Base-by-base conservation (phyloP, 2,888 invertebrate species). In the Melieria crassipennis region DNA sequence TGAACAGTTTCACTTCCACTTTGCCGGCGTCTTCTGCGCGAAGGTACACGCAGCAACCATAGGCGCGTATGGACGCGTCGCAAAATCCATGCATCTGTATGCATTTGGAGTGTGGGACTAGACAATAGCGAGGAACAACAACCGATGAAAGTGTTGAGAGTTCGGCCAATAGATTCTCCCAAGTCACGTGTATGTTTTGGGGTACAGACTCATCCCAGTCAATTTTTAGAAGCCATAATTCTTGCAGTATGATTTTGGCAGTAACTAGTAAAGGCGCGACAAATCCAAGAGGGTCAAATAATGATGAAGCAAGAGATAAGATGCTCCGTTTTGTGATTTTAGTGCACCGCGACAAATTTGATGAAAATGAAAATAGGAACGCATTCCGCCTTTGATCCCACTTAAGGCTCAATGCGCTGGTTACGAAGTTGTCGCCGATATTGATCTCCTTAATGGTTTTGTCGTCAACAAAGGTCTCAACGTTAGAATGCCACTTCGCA, bases 51-150 rank as follows among this genome's bases (percentile, higher is more conserved):
- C 69, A 69, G 55, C 72, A 72, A 1, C 72, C 72, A 71, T 66
- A 72, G 4, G 70, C 70, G 5, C 70, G 65, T 30, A 71, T 69
- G n/a, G 70, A 72, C 3, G 73, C 9, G 45, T 75, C 75, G 9
- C 70, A 70, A 48, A 75, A 70, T 1, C 72, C 74, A 58, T 74
- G 72, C n/a, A 74, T 6, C 43, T 72, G 72, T 9, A 56, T 9
- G 3, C 11, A 55, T 30, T 72, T 16, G 9, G 30, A 7, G 47
- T 6, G 48, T 3, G 2, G 50, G 7, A 56, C 63, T 43, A 60
- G 45, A 60, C 60, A 60, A 60, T 60, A 9, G 9, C 60, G 60
- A 42, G 60, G 60, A 5, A 60, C 60, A 2, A n/a, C 43, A 11
- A 60, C 10, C 10, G 42, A 60, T 60, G 60, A 43, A 42, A 60